Evolutionary conservation across 2,113 vertebrate species (phyloP), one percentile per base, ranked within the genome.

Genomic region (Falco punctatus): DNA sequence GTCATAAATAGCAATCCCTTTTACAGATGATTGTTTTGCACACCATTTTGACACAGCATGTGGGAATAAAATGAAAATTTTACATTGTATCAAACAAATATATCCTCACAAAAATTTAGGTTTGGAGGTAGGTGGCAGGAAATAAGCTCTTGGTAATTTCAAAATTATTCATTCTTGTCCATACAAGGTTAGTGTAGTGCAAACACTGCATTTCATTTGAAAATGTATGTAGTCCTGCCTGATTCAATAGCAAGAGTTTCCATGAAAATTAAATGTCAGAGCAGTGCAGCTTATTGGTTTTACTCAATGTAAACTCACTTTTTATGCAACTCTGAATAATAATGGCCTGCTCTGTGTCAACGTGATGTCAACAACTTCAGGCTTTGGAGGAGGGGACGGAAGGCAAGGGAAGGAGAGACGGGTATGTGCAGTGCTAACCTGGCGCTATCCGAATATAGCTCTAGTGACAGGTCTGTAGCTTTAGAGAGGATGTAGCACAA

Each of bases 221-320:
- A 97, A 97, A 95, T 73, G 28, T 54, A 32, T 52, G 65, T 85
- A 88, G 71, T 82, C 67, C 51, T 92, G 72, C 67, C 87, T 87
- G 91, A 93, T 94, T 98, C 58, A 59, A 93, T 67, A 96, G 74
- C 35, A 97, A 95, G 92, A 94, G 94, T 94, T 97, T 97, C 94
- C 92, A 97, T 92, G 95, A 96, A 98, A 98, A 98, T 96, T 95
- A 98, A 97, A 98, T 96, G 96, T 97, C 97, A 97, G 90, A 75
- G 79, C 54, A 86, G 82, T 46, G 78, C 1, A 7, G 95, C 90
- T 97, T 98, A 97, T 95, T 97, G 96, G 96, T 96, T 98, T 97
- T 91, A 82, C 57, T 96, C 93, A 96, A 94, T 94, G 94, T 96
- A 97, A 96, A 97, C 97, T 97, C 89, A 84, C 66, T 96, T 97